Base-by-base conservation (phyloP, 2,888 invertebrate genomes). In the Ectemnius lituratus region DNA sequence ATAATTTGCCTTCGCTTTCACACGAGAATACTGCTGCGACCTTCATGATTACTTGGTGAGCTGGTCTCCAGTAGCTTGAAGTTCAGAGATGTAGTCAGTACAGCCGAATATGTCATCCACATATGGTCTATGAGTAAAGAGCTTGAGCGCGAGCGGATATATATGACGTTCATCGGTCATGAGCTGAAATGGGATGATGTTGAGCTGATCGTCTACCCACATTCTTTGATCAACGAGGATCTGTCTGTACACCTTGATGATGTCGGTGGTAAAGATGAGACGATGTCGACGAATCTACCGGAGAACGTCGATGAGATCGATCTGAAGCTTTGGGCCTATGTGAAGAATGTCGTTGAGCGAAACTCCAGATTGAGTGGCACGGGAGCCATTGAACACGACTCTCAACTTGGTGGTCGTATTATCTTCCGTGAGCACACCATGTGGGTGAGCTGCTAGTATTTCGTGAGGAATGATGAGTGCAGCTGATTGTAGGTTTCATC, bases 311-410 rank as follows among this genome's bases (percentile, higher is more conserved):
- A 20, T 20, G 20, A 20, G 20, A 20, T 20, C 20, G 20, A 20
- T 20, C 20, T 20, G 20, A 2, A 2, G 20, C 20, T 20, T 20
- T 14, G 56, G 2, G 4, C 61, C 56, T 2, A 49, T 45, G 37
- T 67, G 28, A 16, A 62, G 11, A 2, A 67, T 28, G 37, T 52
- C 57, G 49, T 67, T 67, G 5, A 67, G 4, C 0, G 67, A 67
- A 1, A n/a, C 2, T 13, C 67, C 57, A 2, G 18, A 14, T 4
- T 14, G 28, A 8, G 62, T 56, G 2, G 18, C 6, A 13, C 61
- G n/a, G 1, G 62, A 67, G 2, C 61, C 67, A 23, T 71, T 58
- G 52, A 70, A 70, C 2, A 64, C 63, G 0, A 70, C 70, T 4
- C 59, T 11, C 2, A 70, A 13, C 5, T 56, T 62, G 0, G 70